Evolutionary conservation across 2,797 vertebrate genomes (phyloP).

Genomic region (Rhynchotus rufescens): DNA sequence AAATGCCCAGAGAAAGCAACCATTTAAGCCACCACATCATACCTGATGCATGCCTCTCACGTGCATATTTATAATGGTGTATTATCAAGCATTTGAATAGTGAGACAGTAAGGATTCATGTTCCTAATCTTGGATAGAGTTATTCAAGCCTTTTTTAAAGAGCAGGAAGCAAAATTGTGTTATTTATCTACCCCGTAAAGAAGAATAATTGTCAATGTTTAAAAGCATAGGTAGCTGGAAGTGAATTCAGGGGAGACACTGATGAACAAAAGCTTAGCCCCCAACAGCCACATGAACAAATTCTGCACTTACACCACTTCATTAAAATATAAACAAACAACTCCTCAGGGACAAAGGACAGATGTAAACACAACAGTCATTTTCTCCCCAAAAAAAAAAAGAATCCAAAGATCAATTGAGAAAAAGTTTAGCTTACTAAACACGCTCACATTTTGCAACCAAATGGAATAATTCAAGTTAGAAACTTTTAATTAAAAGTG

Average conservation of each 20-base stretch:
- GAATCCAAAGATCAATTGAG: background rate
- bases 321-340: slow-evolving; percentile 32
- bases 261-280: background rate
- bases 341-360: slow-evolving; percentile 46
- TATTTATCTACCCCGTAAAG: slow-evolving; percentile 28
- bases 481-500: slow-evolving; percentile 62
- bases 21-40: background rate
- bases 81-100: background rate
- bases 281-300: slow-evolving; percentile 36
- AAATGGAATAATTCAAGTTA: slow-evolving; percentile 28
- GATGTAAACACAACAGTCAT: background rate
- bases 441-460: background rate
- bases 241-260: slow-evolving; percentile 36
- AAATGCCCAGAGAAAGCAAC: background rate
- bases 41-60: background rate
- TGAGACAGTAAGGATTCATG: background rate
- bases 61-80: background rate
- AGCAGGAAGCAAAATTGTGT: background rate
- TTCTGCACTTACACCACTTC: background rate
- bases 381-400: background rate
- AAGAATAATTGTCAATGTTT: slow-evolving; percentile 1
- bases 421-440: slow-evolving; percentile 5
- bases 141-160: slow-evolving; percentile 5
- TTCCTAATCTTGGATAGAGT: background rate
- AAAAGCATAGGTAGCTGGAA: slow-evolving; percentile 12